A percentile compares a stretch with the other conserved stretches of the same genome.
These are phyloP conservation scores for Oreocharis arfaki DNA, from an alignment of 2,113 vertebrate species.

Conservation along the genomic window DNA sequence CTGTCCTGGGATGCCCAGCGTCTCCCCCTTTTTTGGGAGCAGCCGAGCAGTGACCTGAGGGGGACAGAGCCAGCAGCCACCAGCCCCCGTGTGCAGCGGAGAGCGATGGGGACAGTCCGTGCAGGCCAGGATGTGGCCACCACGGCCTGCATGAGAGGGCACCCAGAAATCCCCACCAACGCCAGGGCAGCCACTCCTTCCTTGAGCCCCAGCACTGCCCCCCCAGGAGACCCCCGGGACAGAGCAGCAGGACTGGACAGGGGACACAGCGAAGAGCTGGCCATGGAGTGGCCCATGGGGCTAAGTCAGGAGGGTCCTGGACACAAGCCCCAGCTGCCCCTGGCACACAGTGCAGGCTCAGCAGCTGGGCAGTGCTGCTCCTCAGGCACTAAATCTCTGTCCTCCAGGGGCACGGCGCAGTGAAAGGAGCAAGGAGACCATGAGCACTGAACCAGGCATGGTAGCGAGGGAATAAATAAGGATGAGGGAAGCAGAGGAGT, in stretches of 20 bases:
- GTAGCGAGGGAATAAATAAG: background rate
- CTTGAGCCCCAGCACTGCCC: background rate
- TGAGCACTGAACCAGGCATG: background rate
- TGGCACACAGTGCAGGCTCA: rapidly evolving
- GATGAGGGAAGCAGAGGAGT: background rate
- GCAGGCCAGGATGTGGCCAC: background rate
- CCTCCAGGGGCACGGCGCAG: background rate
- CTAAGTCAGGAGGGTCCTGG: background rate
- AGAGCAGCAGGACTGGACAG: rapidly evolving
- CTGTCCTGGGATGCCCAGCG: background rate
- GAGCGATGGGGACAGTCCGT: background rate
- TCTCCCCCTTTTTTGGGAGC: rapidly evolving
- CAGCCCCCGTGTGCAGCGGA: rapidly evolving
- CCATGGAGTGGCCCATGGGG: rapidly evolving
- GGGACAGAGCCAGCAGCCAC: background rate
- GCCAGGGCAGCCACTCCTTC: rapidly evolving
- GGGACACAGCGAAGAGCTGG: rapidly evolving
- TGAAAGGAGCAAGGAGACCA: background rate
- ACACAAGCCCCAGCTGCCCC: rapidly evolving
- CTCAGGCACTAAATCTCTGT: background rate
- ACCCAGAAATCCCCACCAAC: background rate
- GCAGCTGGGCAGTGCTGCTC: background rate
- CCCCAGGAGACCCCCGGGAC: rapidly evolving
- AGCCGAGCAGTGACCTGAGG: rapidly evolving
- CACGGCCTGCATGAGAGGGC: rapidly evolving